Evolutionary conservation across 37 sponge, comb jelly and placozoan genomes (phyloP).

Genomic region (Diacarnus erythraeanus): DNA sequence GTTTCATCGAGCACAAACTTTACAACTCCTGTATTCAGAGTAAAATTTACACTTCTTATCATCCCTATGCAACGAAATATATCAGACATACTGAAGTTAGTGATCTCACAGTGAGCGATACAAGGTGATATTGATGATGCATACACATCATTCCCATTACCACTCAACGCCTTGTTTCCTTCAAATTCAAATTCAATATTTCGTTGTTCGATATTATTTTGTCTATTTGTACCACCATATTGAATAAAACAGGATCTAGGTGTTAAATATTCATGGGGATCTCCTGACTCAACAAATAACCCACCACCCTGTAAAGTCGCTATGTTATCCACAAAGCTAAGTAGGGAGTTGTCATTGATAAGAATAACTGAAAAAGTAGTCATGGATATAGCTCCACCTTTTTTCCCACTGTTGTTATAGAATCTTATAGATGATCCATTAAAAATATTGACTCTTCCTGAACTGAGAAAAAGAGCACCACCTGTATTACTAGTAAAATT

Average conservation of each 20-base stretch:
- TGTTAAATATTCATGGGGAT: background rate
- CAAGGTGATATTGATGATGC: background rate
- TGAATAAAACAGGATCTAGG: constrained; percentile 20
- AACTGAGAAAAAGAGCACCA: constrained; percentile 1
- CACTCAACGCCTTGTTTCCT: constrained; percentile 6
- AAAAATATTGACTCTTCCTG: background rate
- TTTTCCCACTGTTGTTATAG: constrained; percentile 9
- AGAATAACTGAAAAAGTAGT: background rate
- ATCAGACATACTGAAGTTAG: background rate
- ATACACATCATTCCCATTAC: constrained; percentile 9
- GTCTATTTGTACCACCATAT: background rate
- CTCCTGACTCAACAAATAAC: background rate
- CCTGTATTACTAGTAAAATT: background rate
- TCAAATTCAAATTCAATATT: background rate
- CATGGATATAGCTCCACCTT: constrained; percentile 28
- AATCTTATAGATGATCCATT: background rate
- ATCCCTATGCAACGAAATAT: constrained; percentile 4
- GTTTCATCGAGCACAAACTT: background rate
- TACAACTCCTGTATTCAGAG: background rate
- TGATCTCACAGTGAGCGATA: background rate
- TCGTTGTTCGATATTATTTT: background rate
- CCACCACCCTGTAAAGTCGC: constrained; percentile 23
- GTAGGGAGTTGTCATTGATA: background rate
- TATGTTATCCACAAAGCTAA: constrained; percentile 11
- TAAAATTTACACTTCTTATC: too few relatives aligned